Base-by-base conservation (phyloP, 2,113 vertebrate species). In the Corythornis madagascariensis region DNA sequence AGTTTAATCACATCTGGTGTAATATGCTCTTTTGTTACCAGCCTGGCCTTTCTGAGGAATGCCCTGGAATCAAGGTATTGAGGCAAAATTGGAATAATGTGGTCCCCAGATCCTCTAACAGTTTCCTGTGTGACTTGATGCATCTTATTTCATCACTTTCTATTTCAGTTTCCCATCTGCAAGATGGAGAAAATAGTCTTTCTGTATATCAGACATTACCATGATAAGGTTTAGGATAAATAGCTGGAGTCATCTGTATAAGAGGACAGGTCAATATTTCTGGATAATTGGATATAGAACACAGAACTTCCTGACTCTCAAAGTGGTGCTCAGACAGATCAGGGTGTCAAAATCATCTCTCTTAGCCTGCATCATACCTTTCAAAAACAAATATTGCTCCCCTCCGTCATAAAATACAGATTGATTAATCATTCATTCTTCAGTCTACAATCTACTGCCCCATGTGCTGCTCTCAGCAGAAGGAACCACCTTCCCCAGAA, bases 1-100 rank as follows among this genome's bases (percentile, higher is more conserved):
- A 59, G 45, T 88, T 88, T 93, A 94, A 95, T 96, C 67, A 63
- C 79, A 79, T 83, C 56, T 87, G 67, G 43, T 89, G 83, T 61
- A 88, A 83, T 75, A 42, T 1, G 31, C 13, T 60, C 10, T 43
- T 86, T 69, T 64, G 35, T 85, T 92, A 73, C 50, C 55, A 61
- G 45, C 18, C 10, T 66, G 72, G 43, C 29, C 60, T 89, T 86
- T 74, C 60, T 63, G n/a, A 92, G 57, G 48, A 93, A 69, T 69
- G 57, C 15, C 55, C 65, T 74, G 10, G 65, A 71, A 91, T 78
- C 56, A 83, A 63, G 24, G 18, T 64, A 52, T 14, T 74, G 60
- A 90, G 61, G 24, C 28, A 89, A 89, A 90, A 87, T 4, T 52
- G 82, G 70, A 45, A 35, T 88, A 77, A 74, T 89, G 78, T 80